phyloP scores from a whole-genome alignment of 2,113 vertebrate species.

The Ornithorhynchus anatinus region DNA sequence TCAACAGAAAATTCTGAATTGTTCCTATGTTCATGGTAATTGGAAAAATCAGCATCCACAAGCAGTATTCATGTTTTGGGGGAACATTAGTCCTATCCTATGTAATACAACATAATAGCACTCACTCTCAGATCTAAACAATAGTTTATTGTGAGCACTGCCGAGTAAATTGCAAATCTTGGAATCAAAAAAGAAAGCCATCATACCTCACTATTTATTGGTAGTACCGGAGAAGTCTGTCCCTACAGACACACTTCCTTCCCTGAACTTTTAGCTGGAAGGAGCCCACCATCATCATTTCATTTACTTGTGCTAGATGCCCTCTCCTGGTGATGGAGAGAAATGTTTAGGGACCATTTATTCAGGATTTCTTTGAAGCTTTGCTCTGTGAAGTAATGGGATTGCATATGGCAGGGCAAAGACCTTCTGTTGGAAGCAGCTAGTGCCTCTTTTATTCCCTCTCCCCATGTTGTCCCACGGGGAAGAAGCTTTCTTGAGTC shows the following conservation, averaged over 20 bases:
- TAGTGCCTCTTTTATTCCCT: too few relatives aligned
- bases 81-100: background rate
- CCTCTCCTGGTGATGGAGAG: constrained; percentile 72
- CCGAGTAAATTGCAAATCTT: background rate
- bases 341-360: constrained; percentile 33
- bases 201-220: background rate
- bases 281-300: constrained; percentile 11
- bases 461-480: too few relatives aligned
- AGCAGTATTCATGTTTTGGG: background rate
- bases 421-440: too few relatives aligned
- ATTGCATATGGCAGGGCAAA: too few relatives aligned
- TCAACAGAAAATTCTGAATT: constrained; percentile 2
- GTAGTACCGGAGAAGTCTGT: too few relatives aligned
- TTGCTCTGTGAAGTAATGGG: background rate
- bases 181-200: background rate
- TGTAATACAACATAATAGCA: background rate
- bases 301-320: constrained; percentile 63
- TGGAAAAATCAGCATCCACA: constrained; percentile 21
- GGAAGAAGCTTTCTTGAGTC: too few relatives aligned
- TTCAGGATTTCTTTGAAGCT: background rate
- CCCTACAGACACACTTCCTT: too few relatives aligned
- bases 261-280: background rate
- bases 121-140: constrained; percentile 14
- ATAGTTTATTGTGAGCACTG: background rate
- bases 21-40: constrained; percentile 15